These are phyloP conservation scores for Pecten maximus DNA, from an alignment of 2,888 invertebrate genomes.

Conservation along the genomic window DNA sequence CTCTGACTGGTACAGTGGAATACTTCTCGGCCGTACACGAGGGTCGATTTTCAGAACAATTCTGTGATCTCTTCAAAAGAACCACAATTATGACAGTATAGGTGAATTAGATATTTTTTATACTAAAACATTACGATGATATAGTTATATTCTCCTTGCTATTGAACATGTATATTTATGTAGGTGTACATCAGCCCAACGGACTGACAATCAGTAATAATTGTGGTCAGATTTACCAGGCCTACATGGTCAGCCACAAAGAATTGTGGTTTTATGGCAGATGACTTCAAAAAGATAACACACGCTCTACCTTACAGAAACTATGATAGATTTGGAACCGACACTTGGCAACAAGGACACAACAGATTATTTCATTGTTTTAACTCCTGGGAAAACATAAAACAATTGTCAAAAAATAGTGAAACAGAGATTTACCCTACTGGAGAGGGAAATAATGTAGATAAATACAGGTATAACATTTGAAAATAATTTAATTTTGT, in stretches of 20 bases:
- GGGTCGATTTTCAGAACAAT: not conserved
- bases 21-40: not conserved
- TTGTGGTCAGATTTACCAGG: slow-evolving; percentile 1
- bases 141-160: not conserved
- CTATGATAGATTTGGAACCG: not conserved
- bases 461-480: too few species aligned
- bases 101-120: slow-evolving; percentile 5
- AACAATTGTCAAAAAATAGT: not conserved
- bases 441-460: too few species aligned
- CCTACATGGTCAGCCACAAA: not conserved
- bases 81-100: not conserved
- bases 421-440: too few species aligned
- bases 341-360: not conserved
- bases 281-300: not conserved
- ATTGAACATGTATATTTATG: not conserved
- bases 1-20: not conserved
- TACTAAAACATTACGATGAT: not conserved
- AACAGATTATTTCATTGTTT: not conserved
- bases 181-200: not conserved
- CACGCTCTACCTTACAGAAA: not conserved
- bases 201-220: not conserved
- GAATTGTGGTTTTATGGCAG: not conserved
- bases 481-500: too few species aligned
- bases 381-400: not conserved
- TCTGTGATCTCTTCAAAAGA: not conserved